These are phyloP conservation scores for Cyprinodon variegatus DNA, from an alignment of 2,113 vertebrate species.

Conservation along the genomic window DNA sequence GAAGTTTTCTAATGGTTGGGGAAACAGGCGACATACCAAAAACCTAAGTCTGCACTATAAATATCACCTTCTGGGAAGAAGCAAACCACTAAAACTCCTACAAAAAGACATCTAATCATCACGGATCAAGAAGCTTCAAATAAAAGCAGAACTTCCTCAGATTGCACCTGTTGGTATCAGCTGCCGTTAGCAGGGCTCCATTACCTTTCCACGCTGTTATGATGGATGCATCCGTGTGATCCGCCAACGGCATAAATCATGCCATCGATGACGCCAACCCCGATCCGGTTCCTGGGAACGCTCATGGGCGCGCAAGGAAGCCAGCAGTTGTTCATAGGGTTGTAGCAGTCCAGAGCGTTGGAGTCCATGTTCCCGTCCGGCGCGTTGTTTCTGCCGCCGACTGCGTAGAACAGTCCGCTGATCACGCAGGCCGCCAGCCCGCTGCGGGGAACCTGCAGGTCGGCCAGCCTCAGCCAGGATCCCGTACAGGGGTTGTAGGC, in stretches of 20 bases:
- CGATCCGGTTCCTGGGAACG: conserved; percentile 90
- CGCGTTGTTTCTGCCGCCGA: conserved; percentile 91
- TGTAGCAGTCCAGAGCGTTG: conserved; percentile 90
- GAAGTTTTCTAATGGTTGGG: conserved; percentile 24
- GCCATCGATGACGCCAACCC: conserved; percentile 91
- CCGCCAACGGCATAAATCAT: conserved; percentile 92
- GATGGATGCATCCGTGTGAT: conserved; percentile 91
- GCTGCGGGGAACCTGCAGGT: conserved; percentile 89
- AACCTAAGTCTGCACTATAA: not conserved
- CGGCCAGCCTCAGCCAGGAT: conserved; percentile 85
- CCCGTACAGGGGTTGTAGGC: conserved; percentile 86
- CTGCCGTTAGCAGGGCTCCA: not conserved
- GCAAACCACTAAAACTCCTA: conserved; percentile 4
- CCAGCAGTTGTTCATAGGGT: conserved; percentile 95
- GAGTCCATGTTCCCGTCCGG: conserved; percentile 94
- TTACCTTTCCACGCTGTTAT: conserved; percentile 89
- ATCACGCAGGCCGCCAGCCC: conserved; percentile 91
- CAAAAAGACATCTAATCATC: not conserved
- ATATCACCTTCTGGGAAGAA: not conserved
- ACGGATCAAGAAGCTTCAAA: not conserved
- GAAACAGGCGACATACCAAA: not conserved
- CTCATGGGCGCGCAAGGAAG: conserved; percentile 90
- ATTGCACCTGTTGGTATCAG: not conserved
- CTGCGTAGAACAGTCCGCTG: conserved; percentile 90
- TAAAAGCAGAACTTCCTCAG: not conserved